Conservation (phyloP, 2,797 vertebrate genomes). For the Merluccius polli region DNA sequence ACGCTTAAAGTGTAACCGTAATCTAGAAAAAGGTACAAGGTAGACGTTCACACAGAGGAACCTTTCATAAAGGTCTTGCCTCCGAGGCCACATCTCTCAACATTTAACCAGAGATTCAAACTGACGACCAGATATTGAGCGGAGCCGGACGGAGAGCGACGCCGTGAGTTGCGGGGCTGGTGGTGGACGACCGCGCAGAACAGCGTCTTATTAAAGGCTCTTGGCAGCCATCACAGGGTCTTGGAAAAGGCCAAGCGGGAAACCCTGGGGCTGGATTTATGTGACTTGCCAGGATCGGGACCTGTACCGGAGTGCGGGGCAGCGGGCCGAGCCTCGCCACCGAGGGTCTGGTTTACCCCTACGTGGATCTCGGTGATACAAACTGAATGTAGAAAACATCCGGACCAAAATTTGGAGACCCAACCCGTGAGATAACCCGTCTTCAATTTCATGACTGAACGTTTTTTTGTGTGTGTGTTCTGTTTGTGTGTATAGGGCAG, state of each 20-base stretch:
- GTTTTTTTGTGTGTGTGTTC: no score
- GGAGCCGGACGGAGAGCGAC: conserved; percentile 24
- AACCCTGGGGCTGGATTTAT: conserved; percentile 68
- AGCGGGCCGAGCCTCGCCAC: conserved; percentile 47
- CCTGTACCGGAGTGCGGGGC: conserved; percentile 38
- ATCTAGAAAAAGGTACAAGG: not conserved
- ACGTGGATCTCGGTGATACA: conserved; percentile 33
- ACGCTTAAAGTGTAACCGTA: not conserved
- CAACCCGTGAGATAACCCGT: not conserved
- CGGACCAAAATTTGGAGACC: not conserved
- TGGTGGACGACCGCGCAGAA: conserved; percentile 47
- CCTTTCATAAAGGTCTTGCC: not conserved
- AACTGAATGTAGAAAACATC: conserved; percentile 10
- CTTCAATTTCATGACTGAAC: not conserved
- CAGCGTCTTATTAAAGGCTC: conserved; percentile 46
- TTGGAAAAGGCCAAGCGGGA: conserved; percentile 43
- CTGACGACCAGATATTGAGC: conserved; percentile 44
- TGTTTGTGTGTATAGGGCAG: no score
- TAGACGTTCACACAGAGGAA: not conserved
- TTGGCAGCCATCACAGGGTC: conserved; percentile 50
- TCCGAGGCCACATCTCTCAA: conserved; percentile 36
- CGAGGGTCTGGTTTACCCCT: conserved; percentile 45
- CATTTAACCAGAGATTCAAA: conserved; percentile 42
- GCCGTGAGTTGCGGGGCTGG: not conserved
- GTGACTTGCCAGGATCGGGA: conserved; percentile 53